phyloP scores from a whole-genome alignment of 2,113 vertebrate species.

The Eulemur rufifrons region DNA sequence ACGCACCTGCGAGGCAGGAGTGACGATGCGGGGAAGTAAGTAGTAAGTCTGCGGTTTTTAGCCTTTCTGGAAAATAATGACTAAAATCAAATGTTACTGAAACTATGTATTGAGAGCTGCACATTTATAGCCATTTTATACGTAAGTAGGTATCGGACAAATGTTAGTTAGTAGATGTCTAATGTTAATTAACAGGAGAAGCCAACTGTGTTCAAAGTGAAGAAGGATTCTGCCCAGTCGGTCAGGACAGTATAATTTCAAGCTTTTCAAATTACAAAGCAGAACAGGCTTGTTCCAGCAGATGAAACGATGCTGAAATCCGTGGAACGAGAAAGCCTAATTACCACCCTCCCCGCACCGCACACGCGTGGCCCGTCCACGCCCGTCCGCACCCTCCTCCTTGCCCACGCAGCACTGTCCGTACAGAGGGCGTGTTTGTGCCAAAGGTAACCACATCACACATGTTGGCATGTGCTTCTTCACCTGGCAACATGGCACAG shows the following conservation, averaged over 20 bases:
- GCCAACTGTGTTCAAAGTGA: not conserved
- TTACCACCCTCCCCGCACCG: not conserved
- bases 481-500: not conserved
- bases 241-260: not conserved
- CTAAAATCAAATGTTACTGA: not conserved
- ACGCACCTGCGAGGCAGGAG: not conserved
- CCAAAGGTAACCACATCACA: not conserved
- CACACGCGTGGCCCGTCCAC: accelerated
- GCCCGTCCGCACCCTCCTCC: not conserved
- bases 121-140: not conserved
- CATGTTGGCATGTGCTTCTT: not conserved
- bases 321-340: not conserved
- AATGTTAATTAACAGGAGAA: not conserved
- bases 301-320: not conserved
- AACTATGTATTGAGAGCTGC: not conserved
- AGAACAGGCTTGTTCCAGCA: not conserved
- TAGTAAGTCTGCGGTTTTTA: not conserved
- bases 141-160: not conserved
- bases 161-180: not conserved
- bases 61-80: not conserved
- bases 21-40: not conserved
- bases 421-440: not conserved
- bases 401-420: not conserved
- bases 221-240: not conserved
- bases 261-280: not conserved